Evolutionary conservation across 2,888 invertebrate genomes (phyloP), one percentile per base, ranked within the genome.

Genomic region (Amphiduros pacificus): DNA sequence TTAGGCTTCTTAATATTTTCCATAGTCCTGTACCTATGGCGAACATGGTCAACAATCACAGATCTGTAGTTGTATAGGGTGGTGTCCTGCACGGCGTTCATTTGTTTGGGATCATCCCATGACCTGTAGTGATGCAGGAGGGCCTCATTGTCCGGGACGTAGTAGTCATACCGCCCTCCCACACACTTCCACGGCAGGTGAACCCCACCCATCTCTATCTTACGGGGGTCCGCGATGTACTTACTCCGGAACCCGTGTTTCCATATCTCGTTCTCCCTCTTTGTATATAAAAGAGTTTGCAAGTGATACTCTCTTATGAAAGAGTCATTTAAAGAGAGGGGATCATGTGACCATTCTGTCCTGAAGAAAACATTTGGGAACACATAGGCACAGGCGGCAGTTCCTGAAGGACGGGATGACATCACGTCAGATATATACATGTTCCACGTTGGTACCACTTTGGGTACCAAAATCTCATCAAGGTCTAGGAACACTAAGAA

Each of bases 281-380:
- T 87, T 0, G 94, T 94, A 80, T 94, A 78, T 55, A 67, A 69
- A 40, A 73, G 73, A 1, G 77, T 77, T 2, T 50, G 41, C 3
- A 59, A 41, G n/a, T n/a, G n/a, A n/a, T n/a, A n/a, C n/a, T n/a
- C n/a, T n/a, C n/a, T n/a, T n/a, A n/a, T n/a, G n/a, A n/a, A n/a
- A n/a, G n/a, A n/a, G 14, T 53, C 49, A 1, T n/a, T n/a, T 44
- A 44, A 44, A 5, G n/a, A 20, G n/a, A 11, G n/a, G 14, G 50
- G 54, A n/a, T n/a, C n/a, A 53, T 0, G 67, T 71, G 86, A 89
- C 90, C 91, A 91, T 82, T 91, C 91, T 1, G 91, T 85, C 78
- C 91, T 91, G 82, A 91, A 92, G 82, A 92, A 92, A 9, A 90
- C 90, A 82, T 91, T 92, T 81, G 93, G 91, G 79, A 94, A 93